Evolutionary conservation across 2,888 invertebrate species (phyloP), one percentile per base, ranked within the genome.

Genomic region (Iphiclides podalirius): DNA sequence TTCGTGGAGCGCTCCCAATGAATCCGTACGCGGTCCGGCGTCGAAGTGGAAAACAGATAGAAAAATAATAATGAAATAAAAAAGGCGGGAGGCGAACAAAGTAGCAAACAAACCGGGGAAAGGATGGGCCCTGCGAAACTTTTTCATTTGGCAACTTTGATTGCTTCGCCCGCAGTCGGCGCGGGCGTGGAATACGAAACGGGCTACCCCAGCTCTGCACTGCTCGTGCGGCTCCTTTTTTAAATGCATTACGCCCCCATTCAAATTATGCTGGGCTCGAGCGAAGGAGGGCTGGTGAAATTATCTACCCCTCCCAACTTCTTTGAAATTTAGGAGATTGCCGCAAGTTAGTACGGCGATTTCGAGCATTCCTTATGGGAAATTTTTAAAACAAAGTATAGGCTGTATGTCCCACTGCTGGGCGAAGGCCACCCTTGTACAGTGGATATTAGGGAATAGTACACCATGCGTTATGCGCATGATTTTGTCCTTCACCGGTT

Each of bases 91-190:
- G 55, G 57, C 61, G 59, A 64, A 60, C 44, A 52, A 60, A 64
- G 61, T 61, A 63, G 52, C 53, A 63, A 57, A 64, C 59, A 61
- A 62, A 60, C 55, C 57, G 54, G 54, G 58, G 53, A 57, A 59
- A 43, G 58, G 61, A 66, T 63, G 58, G 63, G 61, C 53, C 58
- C 58, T 55, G 62, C 57, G 49, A 57, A 74, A 75, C 68, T 78
- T 78, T 75, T 75, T 75, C 73, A 77, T 78, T 75, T 68, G 71
- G 67, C 59, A 81, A 80, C 67, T 82, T 80, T 75, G 79, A 82
- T 83, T 79, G 76, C 67, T 62, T 68, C 49, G 42, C 46, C 51
- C 46, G 51, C 46, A 51, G 52, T 54, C 42, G 55, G 63, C 56
- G 53, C 63, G 66, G 67, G 56, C 54, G 49, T 44, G 59, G 73